These are phyloP conservation scores for Sericinus montela DNA, from an alignment of 2,888 invertebrate genomes.

Conservation along the genomic window DNA sequence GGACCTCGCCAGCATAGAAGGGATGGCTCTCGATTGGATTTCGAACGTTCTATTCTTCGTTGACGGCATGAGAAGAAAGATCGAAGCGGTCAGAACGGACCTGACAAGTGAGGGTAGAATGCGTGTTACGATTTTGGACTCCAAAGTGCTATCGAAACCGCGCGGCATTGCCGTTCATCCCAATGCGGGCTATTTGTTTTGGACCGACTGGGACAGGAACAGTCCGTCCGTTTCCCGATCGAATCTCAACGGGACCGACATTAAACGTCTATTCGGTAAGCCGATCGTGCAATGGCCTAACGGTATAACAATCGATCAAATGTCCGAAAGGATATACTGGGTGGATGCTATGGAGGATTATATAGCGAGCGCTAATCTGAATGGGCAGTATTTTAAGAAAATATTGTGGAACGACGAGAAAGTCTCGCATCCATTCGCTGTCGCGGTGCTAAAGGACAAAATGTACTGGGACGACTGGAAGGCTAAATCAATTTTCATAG, in stretches of 20 bases:
- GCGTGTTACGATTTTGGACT: conserved; percentile 86
- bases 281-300: conserved; percentile 91
- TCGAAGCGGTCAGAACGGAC: conserved; percentile 88
- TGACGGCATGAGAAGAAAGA: conserved; percentile 87
- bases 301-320: conserved; percentile 91
- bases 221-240: conserved; percentile 89
- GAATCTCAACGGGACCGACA: conserved; percentile 87
- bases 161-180: conserved; percentile 92
- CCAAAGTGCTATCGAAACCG: conserved; percentile 83
- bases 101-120: conserved; percentile 81
- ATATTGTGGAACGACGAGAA: conserved; percentile 82
- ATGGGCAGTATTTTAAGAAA: conserved; percentile 84
- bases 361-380: conserved; percentile 86
- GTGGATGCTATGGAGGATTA: conserved; percentile 91
- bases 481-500: conserved; percentile 86
- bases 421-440: conserved; percentile 91
- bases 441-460: conserved; percentile 90
- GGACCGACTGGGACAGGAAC: conserved; percentile 93
- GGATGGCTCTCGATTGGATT: conserved; percentile 94
- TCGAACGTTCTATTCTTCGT: conserved; percentile 92
- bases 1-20: conserved; percentile 89
- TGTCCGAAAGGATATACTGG: conserved; percentile 91
- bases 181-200: conserved; percentile 86
- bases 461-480: conserved; percentile 97
- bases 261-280: conserved; percentile 81